A percentile compares a stretch with the other conserved stretches of the same genome.
Evolutionary conservation across 2,888 invertebrate species (phyloP).

Genomic region (Tubulanus polymorphus): DNA sequence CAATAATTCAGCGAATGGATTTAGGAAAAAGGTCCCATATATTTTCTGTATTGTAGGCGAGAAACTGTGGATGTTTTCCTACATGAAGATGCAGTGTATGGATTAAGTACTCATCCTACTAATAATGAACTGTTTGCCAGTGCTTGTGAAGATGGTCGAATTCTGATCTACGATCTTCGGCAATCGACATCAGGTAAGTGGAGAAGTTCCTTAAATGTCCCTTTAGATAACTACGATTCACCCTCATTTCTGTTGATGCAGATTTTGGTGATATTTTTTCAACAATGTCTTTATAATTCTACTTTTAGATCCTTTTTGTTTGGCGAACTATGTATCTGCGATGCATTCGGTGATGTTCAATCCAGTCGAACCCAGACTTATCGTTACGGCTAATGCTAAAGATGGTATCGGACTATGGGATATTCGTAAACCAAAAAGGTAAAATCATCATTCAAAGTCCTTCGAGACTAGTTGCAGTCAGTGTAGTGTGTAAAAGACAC

Average conservation of each 20-base stretch:
- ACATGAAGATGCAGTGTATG: constrained; percentile 86
- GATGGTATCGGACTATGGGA: constrained; percentile 90
- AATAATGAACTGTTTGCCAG: constrained; percentile 80
- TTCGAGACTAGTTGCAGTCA: too few relatives aligned
- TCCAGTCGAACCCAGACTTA: constrained; percentile 72
- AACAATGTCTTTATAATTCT: too few relatives aligned
- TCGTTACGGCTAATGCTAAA: constrained; percentile 85
- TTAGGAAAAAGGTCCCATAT: too few relatives aligned
- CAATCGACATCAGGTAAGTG: constrained; percentile 56
- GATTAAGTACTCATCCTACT: constrained; percentile 79
- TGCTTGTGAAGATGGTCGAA: constrained; percentile 86
- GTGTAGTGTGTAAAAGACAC: too few relatives aligned
- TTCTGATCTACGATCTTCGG: constrained; percentile 80
- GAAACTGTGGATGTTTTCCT: constrained; percentile 64
- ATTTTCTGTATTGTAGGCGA: constrained; percentile 26
- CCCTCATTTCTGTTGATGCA: too few relatives aligned
- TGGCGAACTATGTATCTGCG: constrained; percentile 69
- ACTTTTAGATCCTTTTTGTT: constrained; percentile 62
- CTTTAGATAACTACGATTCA: too few relatives aligned
- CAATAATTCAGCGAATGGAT: too few relatives aligned
- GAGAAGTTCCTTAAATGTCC: too few relatives aligned
- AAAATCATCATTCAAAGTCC: too few relatives aligned
- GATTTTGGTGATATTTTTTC: too few relatives aligned
- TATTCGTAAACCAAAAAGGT: constrained; percentile 77
- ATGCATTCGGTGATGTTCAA: constrained; percentile 95